Base-by-base conservation (phyloP, 2,113 vertebrate species). In the Melospiza melodia region DNA sequence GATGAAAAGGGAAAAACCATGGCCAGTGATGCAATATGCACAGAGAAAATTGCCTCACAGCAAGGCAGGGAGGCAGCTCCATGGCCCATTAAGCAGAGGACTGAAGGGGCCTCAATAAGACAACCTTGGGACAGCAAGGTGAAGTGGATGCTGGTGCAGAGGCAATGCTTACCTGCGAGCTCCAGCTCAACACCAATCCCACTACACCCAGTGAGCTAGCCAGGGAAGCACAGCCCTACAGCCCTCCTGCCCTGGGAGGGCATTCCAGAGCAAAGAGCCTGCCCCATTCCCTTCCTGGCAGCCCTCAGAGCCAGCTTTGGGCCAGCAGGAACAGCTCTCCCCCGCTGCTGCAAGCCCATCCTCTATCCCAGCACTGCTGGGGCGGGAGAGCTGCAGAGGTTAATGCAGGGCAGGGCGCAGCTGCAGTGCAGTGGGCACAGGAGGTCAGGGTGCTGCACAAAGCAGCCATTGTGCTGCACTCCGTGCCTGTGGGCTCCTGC, bases 151-250 rank as follows among this genome's bases (percentile, higher is more conserved):
- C 23, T 3, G 3, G 12, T 13, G 30, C 52, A 87, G 33, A 79
- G 33, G 27, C 52, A 65, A 23, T 2, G 4, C 30, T 2, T 0
- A 17, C 8, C 4, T 0, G 4, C 13, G 27, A 75, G 25, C 37
- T 69, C 18, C 51, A 65, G 37, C 39, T 16, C 9, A 2, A 33
- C 0, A 0, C 33, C 48, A 72, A 20, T 44, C 24, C 24, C 2
- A 1, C 10, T 15, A 14, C 30, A 35, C 2, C 1, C 0, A 1
- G 22, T 0, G 0, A 82, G 48, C 12, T 24, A 55, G 46, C 44
- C 7, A 5, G 31, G 8, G 8, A 33, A 68, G 17, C 15, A 31
- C 0, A 0, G 19, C 24, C 12, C 16, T 12, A 4, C 2, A 24
- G 31, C 37, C 6, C n/a, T 44, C 51, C 44, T 57, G 31, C 67